A percentile compares a stretch with the other conserved stretches of the same genome.
Conservation (phyloP, 2,888 invertebrate species). For the Atethmia centrago region DNA sequence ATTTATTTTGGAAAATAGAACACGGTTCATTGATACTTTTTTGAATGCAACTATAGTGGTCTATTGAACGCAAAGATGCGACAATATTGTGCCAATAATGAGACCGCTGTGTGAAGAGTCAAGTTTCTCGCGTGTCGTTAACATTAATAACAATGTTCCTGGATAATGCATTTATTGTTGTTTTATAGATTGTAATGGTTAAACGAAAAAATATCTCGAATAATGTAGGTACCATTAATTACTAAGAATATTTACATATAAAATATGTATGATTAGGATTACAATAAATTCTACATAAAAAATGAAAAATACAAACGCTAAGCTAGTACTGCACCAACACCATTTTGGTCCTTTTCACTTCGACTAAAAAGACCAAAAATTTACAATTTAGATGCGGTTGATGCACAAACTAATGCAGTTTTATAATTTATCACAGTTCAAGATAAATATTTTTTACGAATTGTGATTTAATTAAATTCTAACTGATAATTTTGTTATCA, state of each 20-base stretch:
- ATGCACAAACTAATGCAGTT: neutral
- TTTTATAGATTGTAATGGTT: constrained; percentile 39
- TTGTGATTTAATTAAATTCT: neutral
- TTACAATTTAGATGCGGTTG: too few relatives aligned
- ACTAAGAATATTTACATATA: too few relatives aligned
- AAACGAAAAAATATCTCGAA: constrained; percentile 8
- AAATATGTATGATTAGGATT: neutral
- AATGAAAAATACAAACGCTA: neutral
- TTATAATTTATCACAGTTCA: neutral
- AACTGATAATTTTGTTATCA: too few relatives aligned
- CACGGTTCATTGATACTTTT: constrained; percentile 61
- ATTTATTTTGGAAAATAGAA: constrained; percentile 74
- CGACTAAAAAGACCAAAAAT: neutral
- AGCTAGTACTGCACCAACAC: neutral
- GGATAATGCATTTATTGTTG: constrained; percentile 57
- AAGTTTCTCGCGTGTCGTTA: constrained; percentile 47
- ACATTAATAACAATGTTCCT: constrained; percentile 35
- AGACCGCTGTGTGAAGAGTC: constrained; percentile 47
- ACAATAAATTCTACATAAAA: neutral
- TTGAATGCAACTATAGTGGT: constrained; percentile 54
- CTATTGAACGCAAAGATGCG: constrained; percentile 60
- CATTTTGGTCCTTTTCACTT: constrained; percentile 11
- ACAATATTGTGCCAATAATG: constrained; percentile 59
- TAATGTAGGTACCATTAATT: neutral
- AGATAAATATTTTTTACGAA: neutral